Conservation (phyloP, 2,797 vertebrate genomes). For the Microhierax caerulescens region DNA sequence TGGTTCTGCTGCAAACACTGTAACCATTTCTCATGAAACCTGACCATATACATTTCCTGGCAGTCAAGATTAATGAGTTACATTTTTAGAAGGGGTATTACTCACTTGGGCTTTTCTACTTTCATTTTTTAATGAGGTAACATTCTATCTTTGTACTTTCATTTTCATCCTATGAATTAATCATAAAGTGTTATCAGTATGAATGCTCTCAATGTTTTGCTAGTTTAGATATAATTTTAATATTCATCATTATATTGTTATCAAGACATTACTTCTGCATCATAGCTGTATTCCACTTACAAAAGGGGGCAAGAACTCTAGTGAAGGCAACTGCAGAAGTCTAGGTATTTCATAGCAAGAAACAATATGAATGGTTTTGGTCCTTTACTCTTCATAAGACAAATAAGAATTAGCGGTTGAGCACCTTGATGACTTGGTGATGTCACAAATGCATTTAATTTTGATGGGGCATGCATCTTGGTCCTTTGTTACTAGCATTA, state of each 20-base stretch:
- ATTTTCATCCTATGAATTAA: constrained; percentile 27
- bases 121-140: constrained; percentile 34
- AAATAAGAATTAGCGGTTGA: not conserved
- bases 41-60: not conserved
- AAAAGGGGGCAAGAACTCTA: not conserved
- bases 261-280: not conserved
- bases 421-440: not conserved
- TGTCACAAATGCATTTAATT: not conserved
- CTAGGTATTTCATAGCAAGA: not conserved
- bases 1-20: not conserved
- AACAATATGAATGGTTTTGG: not conserved
- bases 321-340: not conserved
- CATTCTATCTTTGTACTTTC: not conserved
- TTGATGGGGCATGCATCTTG: not conserved
- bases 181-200: not conserved
- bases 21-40: not conserved
- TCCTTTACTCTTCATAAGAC: not conserved
- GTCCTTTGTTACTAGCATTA: not conserved
- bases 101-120: not conserved
- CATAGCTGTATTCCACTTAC: not conserved
- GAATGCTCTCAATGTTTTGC: not conserved
- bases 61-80: not conserved
- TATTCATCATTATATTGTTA: not conserved
- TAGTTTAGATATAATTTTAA: not conserved
- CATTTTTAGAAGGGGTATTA: constrained; percentile 14